These are phyloP conservation scores for Isurus oxyrinchus DNA, from an alignment of 2,113 vertebrate genomes.

Conservation along the genomic window DNA sequence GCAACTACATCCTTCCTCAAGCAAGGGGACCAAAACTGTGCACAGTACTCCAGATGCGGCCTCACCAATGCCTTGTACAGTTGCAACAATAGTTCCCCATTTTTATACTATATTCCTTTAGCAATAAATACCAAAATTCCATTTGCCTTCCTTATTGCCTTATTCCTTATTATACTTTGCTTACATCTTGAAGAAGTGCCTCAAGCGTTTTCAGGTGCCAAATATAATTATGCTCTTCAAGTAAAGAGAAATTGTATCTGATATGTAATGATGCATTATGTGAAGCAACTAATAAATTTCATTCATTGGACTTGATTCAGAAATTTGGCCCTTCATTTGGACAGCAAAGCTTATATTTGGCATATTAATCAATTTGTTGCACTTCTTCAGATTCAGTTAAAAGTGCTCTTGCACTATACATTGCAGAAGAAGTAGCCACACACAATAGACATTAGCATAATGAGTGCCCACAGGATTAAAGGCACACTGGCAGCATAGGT, in stretches of 20 bases:
- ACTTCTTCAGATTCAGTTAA: background rate
- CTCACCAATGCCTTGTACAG: no score
- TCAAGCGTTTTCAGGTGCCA: background rate
- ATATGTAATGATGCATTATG: background rate
- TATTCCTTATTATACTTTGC: background rate
- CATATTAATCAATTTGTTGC: background rate
- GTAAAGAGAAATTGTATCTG: background rate
- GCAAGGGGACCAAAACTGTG: no score
- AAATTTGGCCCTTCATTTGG: background rate
- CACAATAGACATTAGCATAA: background rate
- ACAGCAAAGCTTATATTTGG: background rate
- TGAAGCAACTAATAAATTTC: background rate
- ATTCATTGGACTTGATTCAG: background rate
- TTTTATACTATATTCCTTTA: no score
- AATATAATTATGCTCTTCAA: background rate
- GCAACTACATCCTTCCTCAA: no score
- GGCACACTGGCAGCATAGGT: background rate
- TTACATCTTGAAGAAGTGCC: background rate
- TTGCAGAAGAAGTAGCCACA: background rate
- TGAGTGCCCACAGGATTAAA: background rate
- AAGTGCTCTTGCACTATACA: background rate
- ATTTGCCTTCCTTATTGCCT: no score
- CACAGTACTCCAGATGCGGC: no score
- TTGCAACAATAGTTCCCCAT: no score
- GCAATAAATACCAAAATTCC: no score